phyloP scores from a whole-genome alignment of 1,140 invertebrate species.

The Bilobella aurantiaca region DNA sequence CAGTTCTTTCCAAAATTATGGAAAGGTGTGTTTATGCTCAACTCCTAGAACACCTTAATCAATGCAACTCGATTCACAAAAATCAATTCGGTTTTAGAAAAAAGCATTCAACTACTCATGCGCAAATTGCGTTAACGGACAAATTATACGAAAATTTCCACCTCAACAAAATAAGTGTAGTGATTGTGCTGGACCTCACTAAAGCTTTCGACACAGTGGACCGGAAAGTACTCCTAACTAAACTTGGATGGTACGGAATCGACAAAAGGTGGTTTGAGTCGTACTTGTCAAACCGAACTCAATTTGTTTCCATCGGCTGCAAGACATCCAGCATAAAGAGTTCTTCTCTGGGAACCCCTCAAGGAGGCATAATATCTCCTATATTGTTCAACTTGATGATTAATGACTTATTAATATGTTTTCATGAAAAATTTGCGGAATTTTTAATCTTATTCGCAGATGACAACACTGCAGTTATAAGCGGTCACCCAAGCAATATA shows the following conservation, averaged over 20 bases:
- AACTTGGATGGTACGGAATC: conserved; percentile 30
- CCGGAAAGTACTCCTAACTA: conserved; percentile 38
- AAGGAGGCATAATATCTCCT: neutral
- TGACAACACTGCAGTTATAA: too few species aligned
- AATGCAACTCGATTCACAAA: neutral
- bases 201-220: conserved; percentile 42
- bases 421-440: too few species aligned
- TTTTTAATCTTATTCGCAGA: too few species aligned
- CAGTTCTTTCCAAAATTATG: conserved; percentile 8
- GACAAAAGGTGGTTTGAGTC: neutral
- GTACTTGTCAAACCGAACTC: neutral
- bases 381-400: neutral
- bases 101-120: conserved; percentile 38
- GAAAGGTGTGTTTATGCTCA: conserved; percentile 12
- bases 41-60: neutral
- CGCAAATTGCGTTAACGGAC: conserved; percentile 38
- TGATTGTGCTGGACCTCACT: conserved; percentile 39
- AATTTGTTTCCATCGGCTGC: neutral
- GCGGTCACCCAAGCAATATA: too few species aligned
- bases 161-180: conserved; percentile 34
- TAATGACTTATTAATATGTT: neutral
- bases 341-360: neutral
- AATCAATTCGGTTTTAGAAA: conserved; percentile 41
- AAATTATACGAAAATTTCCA: conserved; percentile 37
- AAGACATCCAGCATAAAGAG: neutral